These are phyloP conservation scores for Rhinoptilus africanus DNA, from an alignment of 2,113 vertebrate genomes.

Conservation along the genomic window DNA sequence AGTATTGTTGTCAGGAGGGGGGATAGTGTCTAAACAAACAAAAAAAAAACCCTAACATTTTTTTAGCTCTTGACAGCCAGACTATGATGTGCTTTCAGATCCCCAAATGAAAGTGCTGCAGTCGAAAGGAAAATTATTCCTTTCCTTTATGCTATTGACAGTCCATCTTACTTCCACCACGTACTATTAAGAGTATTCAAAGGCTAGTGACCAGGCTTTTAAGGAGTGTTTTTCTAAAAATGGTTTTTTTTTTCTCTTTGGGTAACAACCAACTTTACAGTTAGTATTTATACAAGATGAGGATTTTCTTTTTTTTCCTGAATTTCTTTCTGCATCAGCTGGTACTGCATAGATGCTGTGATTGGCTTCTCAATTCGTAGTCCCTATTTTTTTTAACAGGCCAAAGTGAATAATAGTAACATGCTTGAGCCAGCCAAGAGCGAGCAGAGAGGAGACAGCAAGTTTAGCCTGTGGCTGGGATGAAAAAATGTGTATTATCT, in stretches of 20 bases:
- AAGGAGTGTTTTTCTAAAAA: background rate
- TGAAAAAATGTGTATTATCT: background rate
- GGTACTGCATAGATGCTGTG: background rate
- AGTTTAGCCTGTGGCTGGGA: background rate
- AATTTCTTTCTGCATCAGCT: background rate
- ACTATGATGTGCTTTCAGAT: background rate
- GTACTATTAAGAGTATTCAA: background rate
- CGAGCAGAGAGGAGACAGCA: background rate
- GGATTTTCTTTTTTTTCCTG: background rate
- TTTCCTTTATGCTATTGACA: background rate
- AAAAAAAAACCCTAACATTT: background rate
- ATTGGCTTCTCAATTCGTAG: background rate
- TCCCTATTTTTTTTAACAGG: background rate
- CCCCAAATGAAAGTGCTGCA: background rate
- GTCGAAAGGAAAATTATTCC: background rate
- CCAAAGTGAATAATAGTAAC: background rate
- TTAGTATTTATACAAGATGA: background rate
- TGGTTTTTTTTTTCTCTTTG: background rate
- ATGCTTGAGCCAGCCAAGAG: background rate
- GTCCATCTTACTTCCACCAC: background rate
- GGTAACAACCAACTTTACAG: background rate
- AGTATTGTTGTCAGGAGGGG: background rate
- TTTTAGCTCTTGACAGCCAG: background rate
- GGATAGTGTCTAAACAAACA: background rate
- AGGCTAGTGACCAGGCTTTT: background rate